These are phyloP conservation scores for Tupiocoris notatus DNA, from an alignment of 2,888 invertebrate species.

Conservation along the genomic window DNA sequence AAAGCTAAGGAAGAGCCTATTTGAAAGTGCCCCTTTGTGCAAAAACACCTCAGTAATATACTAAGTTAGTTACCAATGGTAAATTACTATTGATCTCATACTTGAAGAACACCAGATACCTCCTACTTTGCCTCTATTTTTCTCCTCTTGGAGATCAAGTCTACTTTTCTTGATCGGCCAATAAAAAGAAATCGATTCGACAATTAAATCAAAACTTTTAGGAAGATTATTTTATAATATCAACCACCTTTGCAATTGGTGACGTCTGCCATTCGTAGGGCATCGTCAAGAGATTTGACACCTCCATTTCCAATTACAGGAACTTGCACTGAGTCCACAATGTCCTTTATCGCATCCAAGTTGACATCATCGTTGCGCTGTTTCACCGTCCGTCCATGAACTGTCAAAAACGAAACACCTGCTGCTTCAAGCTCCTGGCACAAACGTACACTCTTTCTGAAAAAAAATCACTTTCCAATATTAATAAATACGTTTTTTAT, in stretches of 20 bases:
- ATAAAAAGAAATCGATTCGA: too few relatives aligned
- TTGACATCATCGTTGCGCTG: slow-evolving; percentile 75
- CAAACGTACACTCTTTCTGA: slow-evolving; percentile 71
- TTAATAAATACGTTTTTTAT: background rate
- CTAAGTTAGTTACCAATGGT: too few relatives aligned
- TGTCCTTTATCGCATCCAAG: slow-evolving; percentile 66
- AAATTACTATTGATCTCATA: too few relatives aligned
- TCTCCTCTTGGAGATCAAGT: too few relatives aligned
- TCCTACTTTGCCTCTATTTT: too few relatives aligned
- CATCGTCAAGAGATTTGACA: slow-evolving; percentile 71
- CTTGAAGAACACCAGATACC: too few relatives aligned
- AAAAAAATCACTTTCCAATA: slow-evolving; percentile 43
- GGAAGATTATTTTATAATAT: too few relatives aligned
- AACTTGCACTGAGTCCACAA: slow-evolving; percentile 69
- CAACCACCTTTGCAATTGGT: slow-evolving; percentile 64
- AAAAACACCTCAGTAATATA: too few relatives aligned
- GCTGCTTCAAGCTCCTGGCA: slow-evolving; percentile 77
- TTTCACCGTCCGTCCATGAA: slow-evolving; percentile 87
- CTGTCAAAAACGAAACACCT: slow-evolving; percentile 83
- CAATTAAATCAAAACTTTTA: too few relatives aligned
- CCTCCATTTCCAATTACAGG: slow-evolving; percentile 95
- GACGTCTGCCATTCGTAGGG: slow-evolving; percentile 62
- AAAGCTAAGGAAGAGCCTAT: too few relatives aligned
- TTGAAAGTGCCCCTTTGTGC: too few relatives aligned
- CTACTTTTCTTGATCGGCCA: too few relatives aligned